Base-by-base conservation (phyloP, 2,113 vertebrate genomes). In the Orthochromis malagaraziensis region DNA sequence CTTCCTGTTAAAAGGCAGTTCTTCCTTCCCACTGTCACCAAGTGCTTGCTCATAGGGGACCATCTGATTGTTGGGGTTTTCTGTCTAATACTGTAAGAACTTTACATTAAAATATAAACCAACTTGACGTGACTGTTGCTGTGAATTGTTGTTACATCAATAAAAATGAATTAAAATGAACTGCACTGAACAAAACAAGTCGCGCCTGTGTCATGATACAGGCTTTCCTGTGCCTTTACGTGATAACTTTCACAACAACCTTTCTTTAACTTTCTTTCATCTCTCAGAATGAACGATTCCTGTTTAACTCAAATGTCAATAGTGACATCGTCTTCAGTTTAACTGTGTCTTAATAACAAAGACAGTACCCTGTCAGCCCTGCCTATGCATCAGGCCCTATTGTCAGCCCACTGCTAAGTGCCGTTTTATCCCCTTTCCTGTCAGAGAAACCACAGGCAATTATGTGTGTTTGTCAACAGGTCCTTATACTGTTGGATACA, bases 391-490 rank as follows among this genome's bases (percentile, higher is more conserved):
- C 55, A 57, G 60, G 3, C 10, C 49, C 21, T 16, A 5, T 31
- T 82, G 33, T 80, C n/a, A 35, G 26, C 10, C 47, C 83, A 51
- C 73, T 31, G 73, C 47, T 57, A 21, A 77, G 45, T 77, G 73
- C 45, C 17, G 21, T 82, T 85, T 86, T 31, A 82, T 85, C 42
- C 65, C 81, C 31, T 80, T 84, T 83, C 12, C 51, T 35, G 79
- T 84, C 53, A 87, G 79, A 45, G 81, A 79, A 89, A 87, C 84
- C 87, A 42, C 63, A 26, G 51, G 19, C 38, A 84, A 84, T 87
- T 81, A 79, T 13, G 24, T 21, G 35, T 29, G 47, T 86, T 91
- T 79, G 38, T 91, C 86, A 75, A 49, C 49, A 65, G 77, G 55
- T 81, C 83, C 38, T 88, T 8, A 83, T 87, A 82, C 54, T 13